Conservation (phyloP, 2,113 vertebrate genomes). For the Erythrocebus patas region DNA sequence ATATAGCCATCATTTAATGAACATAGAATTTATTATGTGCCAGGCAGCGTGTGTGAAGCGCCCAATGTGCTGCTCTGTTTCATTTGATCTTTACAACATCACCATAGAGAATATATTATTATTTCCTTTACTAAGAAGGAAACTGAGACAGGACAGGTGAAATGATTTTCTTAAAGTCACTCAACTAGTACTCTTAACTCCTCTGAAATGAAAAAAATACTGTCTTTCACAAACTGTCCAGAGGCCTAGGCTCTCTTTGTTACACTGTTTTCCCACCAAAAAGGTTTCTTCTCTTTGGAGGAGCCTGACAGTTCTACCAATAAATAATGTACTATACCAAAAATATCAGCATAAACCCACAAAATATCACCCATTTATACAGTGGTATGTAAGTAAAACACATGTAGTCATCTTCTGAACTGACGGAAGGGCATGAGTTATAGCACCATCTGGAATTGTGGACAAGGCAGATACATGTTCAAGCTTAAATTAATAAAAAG, state of each 20-base stretch:
- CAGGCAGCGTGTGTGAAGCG: neutral
- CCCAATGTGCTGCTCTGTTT: neutral
- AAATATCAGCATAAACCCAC: neutral
- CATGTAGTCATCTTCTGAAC: slow-evolving; percentile 66
- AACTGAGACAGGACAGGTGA: neutral
- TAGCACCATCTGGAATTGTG: slow-evolving; percentile 47
- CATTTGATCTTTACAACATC: neutral
- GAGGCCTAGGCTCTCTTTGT: neutral
- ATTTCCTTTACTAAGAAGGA: neutral
- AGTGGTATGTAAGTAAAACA: neutral
- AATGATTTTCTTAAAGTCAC: neutral
- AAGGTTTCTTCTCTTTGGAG: neutral
- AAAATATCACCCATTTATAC: neutral
- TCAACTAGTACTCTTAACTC: neutral
- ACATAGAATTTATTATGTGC: neutral
- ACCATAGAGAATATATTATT: neutral
- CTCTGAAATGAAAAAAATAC: neutral
- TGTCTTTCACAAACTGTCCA: neutral
- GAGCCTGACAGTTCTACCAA: neutral
- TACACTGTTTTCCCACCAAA: neutral
- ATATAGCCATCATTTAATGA: neutral
- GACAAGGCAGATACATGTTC: slow-evolving; percentile 62
- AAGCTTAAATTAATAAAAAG: slow-evolving; percentile 69
- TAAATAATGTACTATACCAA: neutral
- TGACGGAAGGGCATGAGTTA: slow-evolving; percentile 48